These are phyloP conservation scores for Protonibea diacanthus DNA, from an alignment of 2,797 vertebrate species.

Conservation along the genomic window DNA sequence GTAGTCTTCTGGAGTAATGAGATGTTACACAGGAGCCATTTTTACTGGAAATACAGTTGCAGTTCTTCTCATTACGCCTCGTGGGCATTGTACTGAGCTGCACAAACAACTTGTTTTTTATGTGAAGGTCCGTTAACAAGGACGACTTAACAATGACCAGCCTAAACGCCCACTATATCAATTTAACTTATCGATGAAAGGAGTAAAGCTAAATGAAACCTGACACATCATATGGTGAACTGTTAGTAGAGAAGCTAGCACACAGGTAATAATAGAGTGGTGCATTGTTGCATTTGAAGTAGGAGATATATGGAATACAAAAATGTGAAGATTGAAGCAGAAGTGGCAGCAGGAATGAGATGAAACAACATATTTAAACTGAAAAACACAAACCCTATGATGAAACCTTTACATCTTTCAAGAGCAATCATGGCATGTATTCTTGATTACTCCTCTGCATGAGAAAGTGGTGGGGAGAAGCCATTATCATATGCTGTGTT, in stretches of 20 bases:
- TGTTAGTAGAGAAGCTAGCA: slow-evolving; percentile 4
- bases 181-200: not conserved
- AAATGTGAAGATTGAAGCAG: not conserved
- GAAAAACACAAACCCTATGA: not conserved
- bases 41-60: not conserved
- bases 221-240: slow-evolving; percentile 21
- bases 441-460: slow-evolving; percentile 15
- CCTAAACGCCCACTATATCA: slow-evolving; percentile 6
- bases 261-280: slow-evolving; percentile 6
- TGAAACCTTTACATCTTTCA: not conserved
- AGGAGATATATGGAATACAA: not conserved
- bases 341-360: not conserved
- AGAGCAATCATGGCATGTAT: not conserved
- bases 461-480: not conserved
- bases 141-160: slow-evolving; percentile 18
- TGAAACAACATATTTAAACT: slow-evolving; percentile 9
- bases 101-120: not conserved
- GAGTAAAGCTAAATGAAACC: slow-evolving; percentile 6
- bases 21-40: not conserved
- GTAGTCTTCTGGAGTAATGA: not conserved
- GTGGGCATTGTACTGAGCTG: not conserved
- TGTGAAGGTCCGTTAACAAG: not conserved
- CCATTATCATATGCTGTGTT: not conserved
- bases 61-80: not conserved
- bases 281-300: slow-evolving; percentile 12